These are phyloP conservation scores for Tinamus major DNA, from an alignment of 2,797 vertebrate genomes.

Conservation along the genomic window DNA sequence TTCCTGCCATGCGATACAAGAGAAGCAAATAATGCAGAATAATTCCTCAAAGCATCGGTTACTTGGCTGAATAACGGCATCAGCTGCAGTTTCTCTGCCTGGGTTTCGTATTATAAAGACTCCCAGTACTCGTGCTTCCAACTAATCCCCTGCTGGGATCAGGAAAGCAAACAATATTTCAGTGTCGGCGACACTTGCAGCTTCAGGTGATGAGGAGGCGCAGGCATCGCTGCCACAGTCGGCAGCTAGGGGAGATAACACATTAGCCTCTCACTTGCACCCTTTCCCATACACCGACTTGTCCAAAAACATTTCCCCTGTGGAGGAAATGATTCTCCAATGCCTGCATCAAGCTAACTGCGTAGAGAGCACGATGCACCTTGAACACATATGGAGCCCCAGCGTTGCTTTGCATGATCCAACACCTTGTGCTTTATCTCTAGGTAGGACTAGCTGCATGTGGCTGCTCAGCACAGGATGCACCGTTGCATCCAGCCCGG, in stretches of 20 bases:
- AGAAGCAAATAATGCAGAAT: conserved; percentile 71
- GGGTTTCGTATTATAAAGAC: neutral
- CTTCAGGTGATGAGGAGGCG: conserved; percentile 27
- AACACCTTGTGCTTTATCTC: neutral
- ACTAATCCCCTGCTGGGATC: conserved; percentile 41
- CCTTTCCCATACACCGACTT: neutral
- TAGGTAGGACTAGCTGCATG: conserved; percentile 15
- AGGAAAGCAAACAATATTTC: conserved; percentile 55
- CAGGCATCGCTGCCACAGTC: neutral
- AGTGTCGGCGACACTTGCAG: neutral
- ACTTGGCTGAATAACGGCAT: conserved; percentile 66
- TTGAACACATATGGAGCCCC: neutral
- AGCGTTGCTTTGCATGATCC: neutral
- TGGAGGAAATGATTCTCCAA: neutral
- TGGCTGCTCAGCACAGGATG: neutral
- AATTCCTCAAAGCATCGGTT: conserved; percentile 64
- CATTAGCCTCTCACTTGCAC: neutral
- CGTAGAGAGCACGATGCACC: neutral
- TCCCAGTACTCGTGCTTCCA: conserved; percentile 35
- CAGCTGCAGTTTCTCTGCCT: conserved; percentile 48
- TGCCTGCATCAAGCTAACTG: neutral
- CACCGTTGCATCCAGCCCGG: neutral
- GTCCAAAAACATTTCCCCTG: neutral
- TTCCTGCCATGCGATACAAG: conserved; percentile 69
- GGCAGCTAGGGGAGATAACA: neutral